A percentile compares a stretch with the other conserved stretches of the same genome.
Conservation (phyloP, 2,797 vertebrate genomes). For the Hoplostethus atlanticus region DNA sequence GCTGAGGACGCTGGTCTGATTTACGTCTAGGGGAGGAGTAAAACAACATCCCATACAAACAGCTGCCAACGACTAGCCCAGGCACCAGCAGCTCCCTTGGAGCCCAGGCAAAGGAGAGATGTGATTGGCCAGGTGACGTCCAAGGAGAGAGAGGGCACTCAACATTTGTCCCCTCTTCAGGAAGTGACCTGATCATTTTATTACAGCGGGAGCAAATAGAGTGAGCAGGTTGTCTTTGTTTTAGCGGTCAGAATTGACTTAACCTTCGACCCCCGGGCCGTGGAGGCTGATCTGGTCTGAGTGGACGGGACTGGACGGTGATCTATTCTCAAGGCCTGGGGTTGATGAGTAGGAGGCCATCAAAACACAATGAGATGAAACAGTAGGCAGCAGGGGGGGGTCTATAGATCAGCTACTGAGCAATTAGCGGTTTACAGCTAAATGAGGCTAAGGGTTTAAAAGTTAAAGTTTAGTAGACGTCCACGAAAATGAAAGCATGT, state of each 20-base stretch:
- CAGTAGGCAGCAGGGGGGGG: no score
- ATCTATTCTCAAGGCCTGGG: slow-evolving; percentile 64
- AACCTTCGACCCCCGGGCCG: slow-evolving; percentile 63
- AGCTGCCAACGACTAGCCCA: slow-evolving; percentile 62
- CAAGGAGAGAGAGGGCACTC: slow-evolving; percentile 20
- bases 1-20: neutral
- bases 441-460: no score
- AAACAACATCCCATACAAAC: slow-evolving; percentile 56
- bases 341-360: no score
- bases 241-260: slow-evolving; percentile 57
- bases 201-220: slow-evolving; percentile 70
- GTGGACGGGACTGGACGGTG: slow-evolving; percentile 17
- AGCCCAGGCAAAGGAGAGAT: no score
- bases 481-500: no score
- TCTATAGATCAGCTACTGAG: no score
- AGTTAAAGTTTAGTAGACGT: no score
- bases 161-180: slow-evolving; percentile 76
- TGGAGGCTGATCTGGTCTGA: slow-evolving; percentile 53
- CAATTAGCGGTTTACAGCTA: no score
- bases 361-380: no score
- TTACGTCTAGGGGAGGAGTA: slow-evolving; percentile 42
- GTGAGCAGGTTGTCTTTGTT: slow-evolving; percentile 52
- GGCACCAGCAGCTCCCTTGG: slow-evolving; percentile 21
- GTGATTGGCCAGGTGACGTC: slow-evolving; percentile 15
- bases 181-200: slow-evolving; percentile 70